Evolutionary conservation across 2,888 invertebrate species (phyloP).

Genomic region (Chrysolina oricalcia): DNA sequence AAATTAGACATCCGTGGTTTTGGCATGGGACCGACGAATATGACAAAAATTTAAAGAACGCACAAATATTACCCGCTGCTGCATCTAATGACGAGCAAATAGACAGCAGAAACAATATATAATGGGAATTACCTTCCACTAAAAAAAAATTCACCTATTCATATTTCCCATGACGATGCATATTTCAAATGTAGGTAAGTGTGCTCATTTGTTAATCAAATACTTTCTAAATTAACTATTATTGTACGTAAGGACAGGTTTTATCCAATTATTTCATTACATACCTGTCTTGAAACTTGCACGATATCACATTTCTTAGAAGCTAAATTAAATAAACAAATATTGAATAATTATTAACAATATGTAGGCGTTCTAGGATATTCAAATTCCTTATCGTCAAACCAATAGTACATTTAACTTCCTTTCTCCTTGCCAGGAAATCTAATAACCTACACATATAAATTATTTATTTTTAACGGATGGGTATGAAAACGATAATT

Average conservation of each 20-base stretch:
- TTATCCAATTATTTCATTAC: background rate
- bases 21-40: too few relatives aligned
- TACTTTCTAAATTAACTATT: background rate
- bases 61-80: too few relatives aligned
- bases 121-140: too few relatives aligned
- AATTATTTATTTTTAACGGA: too few relatives aligned
- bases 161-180: conserved; percentile 1
- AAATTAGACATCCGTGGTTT: too few relatives aligned
- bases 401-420: background rate
- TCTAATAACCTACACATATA: background rate
- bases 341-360: background rate
- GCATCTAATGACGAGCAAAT: too few relatives aligned
- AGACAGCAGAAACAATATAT: too few relatives aligned
- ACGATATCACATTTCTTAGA: background rate
- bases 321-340: background rate
- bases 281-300: background rate
- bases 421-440: background rate
- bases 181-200: background rate
- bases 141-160: background rate
- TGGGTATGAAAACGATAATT: too few relatives aligned
- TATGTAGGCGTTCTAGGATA: background rate
- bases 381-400: background rate
- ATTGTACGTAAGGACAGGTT: background rate
- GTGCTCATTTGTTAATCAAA: background rate
- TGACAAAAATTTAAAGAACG: too few relatives aligned